phyloP scores from a whole-genome alignment of 2,113 vertebrate genomes.

The Cyprinodon variegatus region DNA sequence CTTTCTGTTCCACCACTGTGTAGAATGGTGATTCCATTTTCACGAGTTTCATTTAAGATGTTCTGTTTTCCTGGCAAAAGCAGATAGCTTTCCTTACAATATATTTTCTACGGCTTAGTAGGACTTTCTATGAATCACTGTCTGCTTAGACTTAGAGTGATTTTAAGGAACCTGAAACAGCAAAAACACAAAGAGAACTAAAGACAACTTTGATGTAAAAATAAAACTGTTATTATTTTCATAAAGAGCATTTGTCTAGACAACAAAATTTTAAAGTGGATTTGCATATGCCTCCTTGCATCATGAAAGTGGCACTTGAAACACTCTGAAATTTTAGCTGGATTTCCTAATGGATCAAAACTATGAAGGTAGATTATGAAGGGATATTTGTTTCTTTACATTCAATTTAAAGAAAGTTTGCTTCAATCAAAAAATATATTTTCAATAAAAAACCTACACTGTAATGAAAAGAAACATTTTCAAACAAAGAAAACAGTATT shows the following conservation, averaged over 20 bases:
- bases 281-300: neutral
- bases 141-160: neutral
- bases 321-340: neutral
- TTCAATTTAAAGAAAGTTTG: too few relatives aligned
- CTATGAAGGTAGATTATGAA: too few relatives aligned
- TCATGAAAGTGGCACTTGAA: neutral
- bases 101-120: neutral
- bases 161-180: too few relatives aligned
- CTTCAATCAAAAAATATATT: too few relatives aligned
- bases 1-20: constrained; percentile 21
- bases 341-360: neutral
- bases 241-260: neutral
- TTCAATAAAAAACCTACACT: too few relatives aligned
- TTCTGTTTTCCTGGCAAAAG: constrained; percentile 16
- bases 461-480: too few relatives aligned
- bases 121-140: neutral
- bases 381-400: too few relatives aligned
- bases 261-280: neutral
- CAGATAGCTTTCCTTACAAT: constrained; percentile 2
- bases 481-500: too few relatives aligned
- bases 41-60: neutral
- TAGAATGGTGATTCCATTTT: neutral
- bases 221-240: neutral
- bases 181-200: too few relatives aligned
- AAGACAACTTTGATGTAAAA: too few relatives aligned